phyloP scores from a whole-genome alignment of 2,888 invertebrate species.

The Antheraea yamamai region DNA sequence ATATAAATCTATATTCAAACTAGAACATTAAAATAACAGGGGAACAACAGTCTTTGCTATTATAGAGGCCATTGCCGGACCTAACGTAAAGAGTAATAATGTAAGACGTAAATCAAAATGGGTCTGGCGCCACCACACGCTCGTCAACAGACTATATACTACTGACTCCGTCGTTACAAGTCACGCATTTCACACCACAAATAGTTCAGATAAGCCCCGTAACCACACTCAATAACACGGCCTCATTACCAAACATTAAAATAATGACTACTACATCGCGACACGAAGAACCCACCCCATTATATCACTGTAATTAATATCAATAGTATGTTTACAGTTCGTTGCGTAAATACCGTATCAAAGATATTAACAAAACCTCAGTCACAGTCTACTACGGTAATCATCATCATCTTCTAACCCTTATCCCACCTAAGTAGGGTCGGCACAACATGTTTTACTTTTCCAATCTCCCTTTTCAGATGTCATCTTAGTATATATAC shows the following conservation, averaged over 20 bases:
- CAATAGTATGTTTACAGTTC: constrained; percentile 27
- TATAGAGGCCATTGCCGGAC: constrained; percentile 34
- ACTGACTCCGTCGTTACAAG: constrained; percentile 37
- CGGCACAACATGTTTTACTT: no score
- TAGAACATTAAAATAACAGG: not conserved
- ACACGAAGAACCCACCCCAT: constrained; percentile 21
- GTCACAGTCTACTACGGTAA: no score
- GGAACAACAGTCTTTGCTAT: not conserved
- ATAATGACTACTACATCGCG: constrained; percentile 52
- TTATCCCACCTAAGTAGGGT: no score
- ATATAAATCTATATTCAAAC: not conserved
- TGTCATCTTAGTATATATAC: no score
- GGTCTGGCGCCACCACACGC: constrained; percentile 50
- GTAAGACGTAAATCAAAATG: constrained; percentile 53
- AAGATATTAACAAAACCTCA: constrained; percentile 1
- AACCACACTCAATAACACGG: constrained; percentile 56
- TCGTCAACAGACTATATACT: constrained; percentile 29
- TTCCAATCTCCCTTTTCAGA: no score
- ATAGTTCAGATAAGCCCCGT: constrained; percentile 54
- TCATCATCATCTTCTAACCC: no score
- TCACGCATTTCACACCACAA: constrained; percentile 62
- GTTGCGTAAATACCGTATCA: constrained; percentile 24
- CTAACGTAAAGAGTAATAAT: constrained; percentile 64
- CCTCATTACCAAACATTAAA: constrained; percentile 60
- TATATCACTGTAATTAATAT: not conserved